Percentiles rank a stretch among this genome's conserved stretches.
Conservation (phyloP, 2,888 invertebrate genomes). For the Apocheima hispidaria region DNA sequence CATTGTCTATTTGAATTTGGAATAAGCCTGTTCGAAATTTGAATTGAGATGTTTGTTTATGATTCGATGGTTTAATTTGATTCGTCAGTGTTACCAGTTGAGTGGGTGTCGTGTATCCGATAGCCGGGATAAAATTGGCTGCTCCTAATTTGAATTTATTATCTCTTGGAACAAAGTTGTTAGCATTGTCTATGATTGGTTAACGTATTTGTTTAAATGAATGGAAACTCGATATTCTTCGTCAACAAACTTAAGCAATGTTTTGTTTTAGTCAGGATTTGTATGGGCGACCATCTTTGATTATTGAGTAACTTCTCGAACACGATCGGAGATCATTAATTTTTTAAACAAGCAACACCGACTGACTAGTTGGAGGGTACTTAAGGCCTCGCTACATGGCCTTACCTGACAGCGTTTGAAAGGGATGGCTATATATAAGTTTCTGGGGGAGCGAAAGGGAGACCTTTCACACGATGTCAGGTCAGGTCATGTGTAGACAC, state of each 20-base stretch:
- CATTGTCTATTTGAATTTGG: conserved; percentile 78
- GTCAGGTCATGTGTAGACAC: too few species aligned
- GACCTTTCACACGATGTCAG: too few species aligned
- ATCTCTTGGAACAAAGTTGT: conserved; percentile 8
- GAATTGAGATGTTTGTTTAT: conserved; percentile 79
- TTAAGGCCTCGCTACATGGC: too few species aligned
- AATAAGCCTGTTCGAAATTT: conserved; percentile 77
- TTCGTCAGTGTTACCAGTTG: conserved; percentile 53
- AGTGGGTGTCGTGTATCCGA: conserved; percentile 45
- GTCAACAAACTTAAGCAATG: background rate
- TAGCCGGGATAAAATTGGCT: conserved; percentile 36
- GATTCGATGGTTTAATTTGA: conserved; percentile 71
- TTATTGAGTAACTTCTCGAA: too few species aligned
- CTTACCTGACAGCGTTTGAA: too few species aligned
- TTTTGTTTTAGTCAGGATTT: background rate
- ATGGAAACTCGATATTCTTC: too few species aligned
- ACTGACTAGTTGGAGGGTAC: too few species aligned
- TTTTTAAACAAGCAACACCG: too few species aligned
- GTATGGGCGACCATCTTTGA: background rate
- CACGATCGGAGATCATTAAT: too few species aligned
- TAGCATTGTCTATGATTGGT: background rate
- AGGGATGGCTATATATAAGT: too few species aligned
- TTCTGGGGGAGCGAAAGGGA: too few species aligned
- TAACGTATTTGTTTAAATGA: background rate
- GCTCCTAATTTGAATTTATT: conserved; percentile 37